A percentile compares a stretch with the other conserved stretches of the same genome.
Conservation (phyloP, 2,797 vertebrate species). For the Hydrophis major region DNA sequence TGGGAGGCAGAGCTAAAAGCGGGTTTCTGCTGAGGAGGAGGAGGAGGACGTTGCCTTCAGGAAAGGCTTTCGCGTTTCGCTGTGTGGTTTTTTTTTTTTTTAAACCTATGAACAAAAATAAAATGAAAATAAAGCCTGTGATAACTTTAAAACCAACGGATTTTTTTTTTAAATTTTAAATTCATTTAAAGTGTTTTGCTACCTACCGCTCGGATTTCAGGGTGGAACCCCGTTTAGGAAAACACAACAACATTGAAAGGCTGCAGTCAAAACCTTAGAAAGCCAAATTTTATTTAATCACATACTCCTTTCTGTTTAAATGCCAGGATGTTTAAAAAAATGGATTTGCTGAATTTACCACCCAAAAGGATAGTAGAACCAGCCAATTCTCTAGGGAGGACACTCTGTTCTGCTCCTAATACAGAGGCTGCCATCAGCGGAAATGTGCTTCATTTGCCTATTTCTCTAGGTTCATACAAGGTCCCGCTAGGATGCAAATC, state of each 20-base stretch:
- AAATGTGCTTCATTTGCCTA: neutral
- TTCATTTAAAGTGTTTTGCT: neutral
- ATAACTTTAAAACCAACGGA: neutral
- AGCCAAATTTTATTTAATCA: neutral
- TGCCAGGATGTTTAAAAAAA: neutral
- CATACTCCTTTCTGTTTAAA: neutral
- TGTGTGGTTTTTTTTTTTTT: neutral
- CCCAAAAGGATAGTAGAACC: neutral
- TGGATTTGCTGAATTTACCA: neutral
- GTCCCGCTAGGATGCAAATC: neutral
- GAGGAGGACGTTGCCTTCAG: neutral
- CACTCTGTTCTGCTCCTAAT: neutral
- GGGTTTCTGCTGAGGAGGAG: neutral
- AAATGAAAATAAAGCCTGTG: neutral
- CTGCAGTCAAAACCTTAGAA: neutral
- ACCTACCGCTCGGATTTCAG: neutral
- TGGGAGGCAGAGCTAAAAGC: neutral
- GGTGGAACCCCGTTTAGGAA: neutral
- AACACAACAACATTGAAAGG: neutral
- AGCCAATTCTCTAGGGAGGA: neutral
- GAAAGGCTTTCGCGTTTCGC: neutral
- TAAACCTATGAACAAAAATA: neutral
- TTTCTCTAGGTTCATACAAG: neutral
- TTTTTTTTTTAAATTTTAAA: neutral
- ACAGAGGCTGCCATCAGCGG: neutral